phyloP scores from a whole-genome alignment of 2,113 vertebrate species.

The Bagarius yarrelli region DNA sequence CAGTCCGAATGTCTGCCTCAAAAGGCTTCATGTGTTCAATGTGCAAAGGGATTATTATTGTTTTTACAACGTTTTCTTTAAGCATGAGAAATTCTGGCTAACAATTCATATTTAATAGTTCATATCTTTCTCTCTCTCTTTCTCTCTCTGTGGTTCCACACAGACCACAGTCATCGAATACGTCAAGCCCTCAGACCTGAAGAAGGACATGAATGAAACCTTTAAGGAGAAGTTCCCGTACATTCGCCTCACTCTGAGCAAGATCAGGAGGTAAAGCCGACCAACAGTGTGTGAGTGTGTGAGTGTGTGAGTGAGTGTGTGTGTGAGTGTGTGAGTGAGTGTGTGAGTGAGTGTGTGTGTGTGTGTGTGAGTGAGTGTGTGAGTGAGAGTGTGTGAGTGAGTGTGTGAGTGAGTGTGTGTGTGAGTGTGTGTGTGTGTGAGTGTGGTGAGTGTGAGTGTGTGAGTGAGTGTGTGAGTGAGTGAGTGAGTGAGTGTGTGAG shows the following conservation, averaged over 20 bases:
- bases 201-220: conserved; percentile 99
- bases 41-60: not conserved
- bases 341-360: too few species aligned
- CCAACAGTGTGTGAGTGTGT: not conserved
- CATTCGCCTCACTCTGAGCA: conserved; percentile 95
- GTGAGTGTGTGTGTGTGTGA: conserved; percentile 5
- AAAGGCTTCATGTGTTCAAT: not conserved
- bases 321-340: too few species aligned
- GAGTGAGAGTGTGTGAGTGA: not conserved
- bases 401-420: not conserved
- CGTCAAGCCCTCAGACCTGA: conserved; percentile 97
- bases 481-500: too few species aligned
- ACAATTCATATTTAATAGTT: too few species aligned
- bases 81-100: not conserved
- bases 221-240: conserved; percentile 99
- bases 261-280: conserved; percentile 87
- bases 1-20: not conserved
- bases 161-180: conserved; percentile 98
- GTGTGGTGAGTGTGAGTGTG: too few species aligned
- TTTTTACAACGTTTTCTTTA: not conserved
- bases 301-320: not conserved
- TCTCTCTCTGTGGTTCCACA: conserved; percentile 48
- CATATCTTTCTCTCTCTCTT: too few species aligned
- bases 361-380: not conserved
- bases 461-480: too few species aligned